These are phyloP conservation scores for Darwinula stevensoni DNA, from an alignment of 2,888 invertebrate species.

Conservation along the genomic window DNA sequence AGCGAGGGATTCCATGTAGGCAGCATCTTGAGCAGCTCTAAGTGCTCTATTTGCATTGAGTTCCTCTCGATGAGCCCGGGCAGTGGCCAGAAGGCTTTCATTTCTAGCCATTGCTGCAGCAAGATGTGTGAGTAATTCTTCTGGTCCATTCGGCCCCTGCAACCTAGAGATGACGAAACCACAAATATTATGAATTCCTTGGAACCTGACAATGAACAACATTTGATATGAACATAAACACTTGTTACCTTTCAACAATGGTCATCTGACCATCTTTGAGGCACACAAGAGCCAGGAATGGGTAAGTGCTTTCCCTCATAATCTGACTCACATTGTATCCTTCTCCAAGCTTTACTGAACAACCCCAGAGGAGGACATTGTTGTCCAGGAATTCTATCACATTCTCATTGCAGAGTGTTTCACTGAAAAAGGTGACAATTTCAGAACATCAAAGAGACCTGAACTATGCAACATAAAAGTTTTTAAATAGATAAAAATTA, in stretches of 20 bases:
- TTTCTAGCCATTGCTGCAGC: constrained; percentile 49
- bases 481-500: too few species aligned
- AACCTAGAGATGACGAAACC: constrained; percentile 28
- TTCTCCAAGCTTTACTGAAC: constrained; percentile 58
- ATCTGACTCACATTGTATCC: constrained; percentile 75
- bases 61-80: constrained; percentile 37
- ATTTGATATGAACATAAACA: too few species aligned
- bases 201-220: too few species aligned
- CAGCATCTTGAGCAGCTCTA: constrained; percentile 71
- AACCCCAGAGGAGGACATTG: constrained; percentile 59
- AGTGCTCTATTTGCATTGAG: constrained; percentile 55
- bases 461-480: too few species aligned
- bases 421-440: constrained; percentile 9
- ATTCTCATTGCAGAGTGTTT: constrained; percentile 22
- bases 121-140: constrained; percentile 36
- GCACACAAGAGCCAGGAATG: constrained; percentile 65
- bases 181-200: too few species aligned
- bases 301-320: constrained; percentile 47
- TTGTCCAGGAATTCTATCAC: constrained; percentile 52
- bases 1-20: constrained; percentile 60
- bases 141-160: constrained; percentile 48
- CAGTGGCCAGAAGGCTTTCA: constrained; percentile 55
- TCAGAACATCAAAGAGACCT: constrained; percentile 11
- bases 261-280: constrained; percentile 75
- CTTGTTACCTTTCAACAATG: constrained; percentile 44